A percentile compares a stretch with the other conserved stretches of the same genome.
Evolutionary conservation across 2,797 vertebrate genomes (phyloP).

Genomic region (Pipistrellus pipistrellus): DNA sequence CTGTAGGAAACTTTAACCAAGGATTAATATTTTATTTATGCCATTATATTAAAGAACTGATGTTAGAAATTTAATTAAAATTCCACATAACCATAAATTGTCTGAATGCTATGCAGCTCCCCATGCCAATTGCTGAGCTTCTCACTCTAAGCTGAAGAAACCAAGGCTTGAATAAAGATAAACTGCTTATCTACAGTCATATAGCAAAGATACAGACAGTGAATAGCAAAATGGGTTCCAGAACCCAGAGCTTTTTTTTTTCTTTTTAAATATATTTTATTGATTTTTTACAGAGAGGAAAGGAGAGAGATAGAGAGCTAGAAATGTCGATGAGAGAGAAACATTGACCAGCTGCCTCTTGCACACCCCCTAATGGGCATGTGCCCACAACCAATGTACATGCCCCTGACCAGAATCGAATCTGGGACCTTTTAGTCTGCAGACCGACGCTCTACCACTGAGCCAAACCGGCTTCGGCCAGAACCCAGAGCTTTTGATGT

Average conservation of each 20-base stretch:
- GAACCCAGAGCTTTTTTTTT: neutral
- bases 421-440: too few species aligned
- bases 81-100: neutral
- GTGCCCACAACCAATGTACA: too few species aligned
- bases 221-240: neutral
- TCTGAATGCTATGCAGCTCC: neutral
- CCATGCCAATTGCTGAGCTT: neutral
- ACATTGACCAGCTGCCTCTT: too few species aligned
- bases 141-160: neutral
- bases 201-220: neutral
- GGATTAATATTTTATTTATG: neutral
- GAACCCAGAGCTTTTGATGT: neutral
- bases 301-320: too few species aligned
- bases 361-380: too few species aligned
- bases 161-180: neutral
- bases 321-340: too few species aligned
- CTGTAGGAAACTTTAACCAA: neutral
- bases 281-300: too few species aligned
- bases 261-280: too few species aligned
- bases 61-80: conserved; percentile 2
- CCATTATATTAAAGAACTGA: neutral
- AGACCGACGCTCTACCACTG: too few species aligned
- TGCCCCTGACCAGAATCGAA: too few species aligned
- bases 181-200: neutral
- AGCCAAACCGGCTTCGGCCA: neutral